A percentile compares a stretch with the other conserved stretches of the same genome.
phyloP scores from a whole-genome alignment of 2,888 invertebrate genomes.

The Pheosia gnoma region DNA sequence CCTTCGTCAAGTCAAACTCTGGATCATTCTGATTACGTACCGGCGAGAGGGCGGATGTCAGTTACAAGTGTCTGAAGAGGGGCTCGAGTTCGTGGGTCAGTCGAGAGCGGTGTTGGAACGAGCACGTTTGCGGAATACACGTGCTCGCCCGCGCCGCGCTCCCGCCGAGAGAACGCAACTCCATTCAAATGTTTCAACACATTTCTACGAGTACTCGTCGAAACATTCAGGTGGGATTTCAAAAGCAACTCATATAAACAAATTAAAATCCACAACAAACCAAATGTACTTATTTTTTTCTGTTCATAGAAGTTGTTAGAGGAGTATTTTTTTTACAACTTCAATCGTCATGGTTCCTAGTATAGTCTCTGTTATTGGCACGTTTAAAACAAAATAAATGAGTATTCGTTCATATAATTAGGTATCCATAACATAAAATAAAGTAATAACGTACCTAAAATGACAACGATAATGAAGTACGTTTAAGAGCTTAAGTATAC shows the following conservation, averaged over 20 bases:
- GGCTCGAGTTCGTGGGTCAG: constrained; percentile 27
- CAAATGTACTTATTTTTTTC: constrained; percentile 8
- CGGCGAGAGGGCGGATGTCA: constrained; percentile 19
- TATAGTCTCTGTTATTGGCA: too few relatives aligned
- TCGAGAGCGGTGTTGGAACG: constrained; percentile 26
- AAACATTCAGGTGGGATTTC: constrained; percentile 7
- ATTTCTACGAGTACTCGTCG: constrained; percentile 16
- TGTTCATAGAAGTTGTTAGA: constrained; percentile 16
- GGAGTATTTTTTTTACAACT: constrained; percentile 12
- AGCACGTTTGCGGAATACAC: constrained; percentile 28
- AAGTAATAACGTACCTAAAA: too few relatives aligned
- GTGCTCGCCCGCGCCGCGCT: constrained; percentile 5
- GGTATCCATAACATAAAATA: too few relatives aligned
- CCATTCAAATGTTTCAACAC: constrained; percentile 19
- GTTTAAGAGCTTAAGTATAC: too few relatives aligned
- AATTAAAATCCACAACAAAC: constrained; percentile 22
- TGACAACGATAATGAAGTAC: too few relatives aligned
- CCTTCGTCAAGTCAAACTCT: constrained; percentile 13
- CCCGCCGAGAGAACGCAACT: constrained; percentile 9
- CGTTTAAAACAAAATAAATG: too few relatives aligned
- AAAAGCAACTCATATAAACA: constrained; percentile 16
- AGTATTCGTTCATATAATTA: too few relatives aligned
- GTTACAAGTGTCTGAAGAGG: constrained; percentile 23
- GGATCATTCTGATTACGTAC: constrained; percentile 23
- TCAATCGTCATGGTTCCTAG: too few relatives aligned